Base-by-base conservation (phyloP, 2,888 invertebrate genomes). In the Leptinotarsa juncta region DNA sequence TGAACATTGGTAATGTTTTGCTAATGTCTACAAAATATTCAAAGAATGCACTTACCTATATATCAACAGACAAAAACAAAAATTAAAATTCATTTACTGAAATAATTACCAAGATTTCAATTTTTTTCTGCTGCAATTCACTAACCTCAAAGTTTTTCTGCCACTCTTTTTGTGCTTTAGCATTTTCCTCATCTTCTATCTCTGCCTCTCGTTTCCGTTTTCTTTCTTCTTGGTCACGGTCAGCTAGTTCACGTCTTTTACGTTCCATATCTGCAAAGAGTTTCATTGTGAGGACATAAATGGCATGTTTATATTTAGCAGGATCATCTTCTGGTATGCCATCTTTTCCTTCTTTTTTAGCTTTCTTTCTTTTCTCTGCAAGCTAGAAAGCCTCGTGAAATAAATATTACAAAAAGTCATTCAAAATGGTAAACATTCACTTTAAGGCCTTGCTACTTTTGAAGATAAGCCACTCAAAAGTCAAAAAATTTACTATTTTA, bases 241-340 rank as follows among this genome's bases (percentile, higher is more conserved):
- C 94, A 83, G 97, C 97, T 67, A 97, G 89, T 85, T 96, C 95
- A 83, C 96, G 93, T 66, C 94, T 91, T 88, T 97, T 95, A 70
- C 97, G 91, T 85, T 98, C 98, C 93, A 98, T 95, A 86, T 99
- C 99, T 68, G 99, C 99, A 87, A 94, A 94, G 80, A 92, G 85
- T 91, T 99, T 98, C 96, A 98, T 98, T 15, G 98, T 98, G 93
- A 98, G 95, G n/a, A 98, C 97, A 90, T 98, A 98, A 69, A 98
- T 92, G 3, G 98, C 94, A 89, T 97, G 97, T 89, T 95, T 96
- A 86, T 94, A 95, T 86, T 95, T 95, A 68, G 89, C 90, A 20
- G 95, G 94, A 84, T 95, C 94, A 88, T 96, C 96, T 88, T 96
- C 95, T 83, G 98, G 98, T 77, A 98, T 95, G 15, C 93, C 91